Percentiles rank a stretch among this genome's conserved stretches.
Conservation (phyloP, 2,888 invertebrate species). For the Kryphioiulus occultus region DNA sequence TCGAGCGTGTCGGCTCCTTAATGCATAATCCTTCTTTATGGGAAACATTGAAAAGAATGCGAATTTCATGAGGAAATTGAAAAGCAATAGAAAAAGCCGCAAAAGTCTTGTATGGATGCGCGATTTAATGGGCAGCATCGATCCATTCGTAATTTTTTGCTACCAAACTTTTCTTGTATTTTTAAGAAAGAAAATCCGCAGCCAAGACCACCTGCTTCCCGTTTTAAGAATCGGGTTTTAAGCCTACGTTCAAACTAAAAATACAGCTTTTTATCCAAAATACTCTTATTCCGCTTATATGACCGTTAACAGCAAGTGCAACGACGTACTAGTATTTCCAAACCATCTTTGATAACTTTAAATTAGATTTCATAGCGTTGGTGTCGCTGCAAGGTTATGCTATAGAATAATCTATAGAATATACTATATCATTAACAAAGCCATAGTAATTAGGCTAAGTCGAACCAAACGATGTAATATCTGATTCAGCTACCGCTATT, state of each 20-base stretch:
- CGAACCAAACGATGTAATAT: no score
- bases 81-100: neutral
- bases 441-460: no score
- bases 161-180: neutral
- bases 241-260: neutral
- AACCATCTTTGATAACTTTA: no score
- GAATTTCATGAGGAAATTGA: neutral
- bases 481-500: no score
- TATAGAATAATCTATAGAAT: no score
- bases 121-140: neutral
- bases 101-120: neutral
- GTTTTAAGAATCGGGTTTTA: neutral
- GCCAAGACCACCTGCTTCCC: slow-evolving; percentile 6
- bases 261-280: neutral
- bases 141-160: slow-evolving; percentile 7
- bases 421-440: no score
- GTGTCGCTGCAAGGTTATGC: no score
- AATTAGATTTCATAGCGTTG: no score
- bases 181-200: neutral
- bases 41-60: neutral
- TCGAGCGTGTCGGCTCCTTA: neutral
- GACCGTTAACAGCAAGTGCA: no score
- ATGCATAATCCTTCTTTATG: neutral
- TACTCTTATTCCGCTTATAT: no score
- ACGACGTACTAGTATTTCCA: no score